These are phyloP conservation scores for Quadroppia sp. DNA, from an alignment of 2,888 invertebrate genomes.

Conservation along the genomic window DNA sequence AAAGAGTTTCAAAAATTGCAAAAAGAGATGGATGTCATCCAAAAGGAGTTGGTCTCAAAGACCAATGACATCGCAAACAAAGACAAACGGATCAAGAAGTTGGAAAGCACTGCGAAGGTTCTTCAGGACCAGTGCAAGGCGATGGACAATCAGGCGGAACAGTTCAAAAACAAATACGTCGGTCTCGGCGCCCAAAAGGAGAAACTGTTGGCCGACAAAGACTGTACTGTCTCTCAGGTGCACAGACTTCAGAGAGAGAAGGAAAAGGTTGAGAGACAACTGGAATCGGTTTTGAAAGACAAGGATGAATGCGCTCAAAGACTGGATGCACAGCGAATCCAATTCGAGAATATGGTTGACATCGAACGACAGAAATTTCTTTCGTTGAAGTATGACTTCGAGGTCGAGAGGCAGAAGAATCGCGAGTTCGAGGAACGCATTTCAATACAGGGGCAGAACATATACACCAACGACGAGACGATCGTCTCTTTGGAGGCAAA, in stretches of 20 bases:
- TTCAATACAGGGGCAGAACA: background rate
- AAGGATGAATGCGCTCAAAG: background rate
- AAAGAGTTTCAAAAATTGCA: background rate
- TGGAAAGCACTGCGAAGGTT: conserved; percentile 12
- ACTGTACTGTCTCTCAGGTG: background rate
- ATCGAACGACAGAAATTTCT: background rate
- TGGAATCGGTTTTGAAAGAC: background rate
- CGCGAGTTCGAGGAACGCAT: background rate
- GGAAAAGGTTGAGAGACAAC: background rate
- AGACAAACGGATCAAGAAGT: background rate
- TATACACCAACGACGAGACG: background rate
- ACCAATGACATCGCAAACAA: background rate
- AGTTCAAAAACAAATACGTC: conserved; percentile 2
- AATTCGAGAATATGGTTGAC: background rate
- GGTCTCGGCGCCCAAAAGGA: conserved; percentile 2
- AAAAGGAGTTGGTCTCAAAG: conserved; percentile 3
- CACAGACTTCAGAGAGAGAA: conserved; percentile 14
- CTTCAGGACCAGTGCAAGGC: conserved; percentile 11
- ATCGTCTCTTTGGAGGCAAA: background rate
- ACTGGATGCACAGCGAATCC: background rate
- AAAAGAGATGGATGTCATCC: background rate
- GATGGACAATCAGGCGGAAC: conserved; percentile 23
- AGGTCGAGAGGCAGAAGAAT: background rate
- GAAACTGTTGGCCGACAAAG: background rate
- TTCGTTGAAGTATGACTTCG: background rate